Percentiles rank a stretch among this genome's conserved stretches.
phyloP scores from a whole-genome alignment of 1,140 invertebrate species.

The Penaeus japonicus region DNA sequence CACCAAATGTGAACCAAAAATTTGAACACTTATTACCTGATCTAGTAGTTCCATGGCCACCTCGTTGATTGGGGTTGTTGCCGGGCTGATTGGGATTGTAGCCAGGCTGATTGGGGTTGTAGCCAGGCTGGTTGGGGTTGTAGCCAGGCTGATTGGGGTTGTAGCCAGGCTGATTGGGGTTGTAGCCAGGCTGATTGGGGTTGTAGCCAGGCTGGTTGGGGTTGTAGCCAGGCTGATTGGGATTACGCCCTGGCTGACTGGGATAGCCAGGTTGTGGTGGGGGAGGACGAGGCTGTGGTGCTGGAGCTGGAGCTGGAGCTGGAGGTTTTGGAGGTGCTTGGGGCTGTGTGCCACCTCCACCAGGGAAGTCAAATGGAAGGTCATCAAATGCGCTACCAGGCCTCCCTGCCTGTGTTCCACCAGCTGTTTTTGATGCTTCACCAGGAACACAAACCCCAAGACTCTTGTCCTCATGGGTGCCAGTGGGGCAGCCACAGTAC shows the following conservation, averaged over 20 bases:
- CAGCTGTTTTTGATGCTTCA: neutral
- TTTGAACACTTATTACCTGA: neutral
- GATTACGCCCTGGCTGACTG: too few species aligned
- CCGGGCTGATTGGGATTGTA: slow-evolving; percentile 46
- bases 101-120: slow-evolving; percentile 50
- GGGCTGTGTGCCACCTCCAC: neutral
- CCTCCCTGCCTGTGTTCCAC: neutral
- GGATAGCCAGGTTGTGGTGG: slow-evolving; percentile 16
- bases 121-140: slow-evolving; percentile 47
- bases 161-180: slow-evolving; percentile 52
- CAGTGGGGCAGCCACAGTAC: slow-evolving; percentile 48
- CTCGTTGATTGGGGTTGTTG: neutral
- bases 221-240: slow-evolving; percentile 18
- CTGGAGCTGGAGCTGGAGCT: slow-evolving; percentile 10
- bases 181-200: slow-evolving; percentile 49
- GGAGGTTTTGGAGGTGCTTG: neutral
- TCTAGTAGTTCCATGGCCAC: neutral
- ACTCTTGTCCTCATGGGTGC: slow-evolving; percentile 48
- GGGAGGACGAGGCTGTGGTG: slow-evolving; percentile 11
- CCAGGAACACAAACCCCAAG: slow-evolving; percentile 39
- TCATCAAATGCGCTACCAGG: slow-evolving; percentile 29
- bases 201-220: slow-evolving; percentile 38
- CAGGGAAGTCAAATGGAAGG: slow-evolving; percentile 44
- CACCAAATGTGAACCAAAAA: too few species aligned
- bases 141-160: slow-evolving; percentile 51